Conservation (phyloP, 2,113 vertebrate genomes). For the Rhea americana region DNA sequence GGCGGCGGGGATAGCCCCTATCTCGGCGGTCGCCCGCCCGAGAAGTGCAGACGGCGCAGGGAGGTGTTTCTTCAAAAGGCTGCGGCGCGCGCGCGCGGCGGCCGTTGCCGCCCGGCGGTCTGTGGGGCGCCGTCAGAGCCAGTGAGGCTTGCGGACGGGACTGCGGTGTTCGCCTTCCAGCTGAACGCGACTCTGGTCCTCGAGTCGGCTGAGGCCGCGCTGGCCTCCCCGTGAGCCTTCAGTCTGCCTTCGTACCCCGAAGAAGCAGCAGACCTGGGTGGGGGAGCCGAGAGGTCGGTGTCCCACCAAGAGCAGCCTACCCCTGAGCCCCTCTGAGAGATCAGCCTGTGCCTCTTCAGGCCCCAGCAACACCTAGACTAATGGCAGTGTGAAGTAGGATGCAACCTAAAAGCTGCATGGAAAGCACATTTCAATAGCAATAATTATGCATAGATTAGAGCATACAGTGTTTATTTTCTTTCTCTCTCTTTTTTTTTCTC, state of each 20-base stretch:
- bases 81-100: background rate
- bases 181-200: no score
- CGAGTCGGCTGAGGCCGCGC: background rate
- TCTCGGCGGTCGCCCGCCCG: no score
- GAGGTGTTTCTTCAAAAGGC: background rate
- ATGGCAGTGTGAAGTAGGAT: accelerated
- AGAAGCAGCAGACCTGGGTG: no score
- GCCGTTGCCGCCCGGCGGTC: background rate
- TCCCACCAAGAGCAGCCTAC: background rate
- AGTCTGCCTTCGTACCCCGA: no score
- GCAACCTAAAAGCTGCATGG: accelerated
- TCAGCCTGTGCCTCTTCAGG: accelerated
- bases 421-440: accelerated
- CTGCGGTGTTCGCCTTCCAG: accelerated
- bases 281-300: accelerated
- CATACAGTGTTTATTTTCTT: accelerated
- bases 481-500: background rate
- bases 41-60: background rate
- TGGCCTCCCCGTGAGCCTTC: no score
- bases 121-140: background rate
- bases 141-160: background rate
- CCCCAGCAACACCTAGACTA: accelerated
- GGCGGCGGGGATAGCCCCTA: no score
- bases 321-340: no score
- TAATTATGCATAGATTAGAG: accelerated